Percentiles rank a stretch among this genome's conserved stretches.
These are phyloP conservation scores for Drosophila kambysellisi DNA, from an alignment of 2,888 invertebrate genomes.

Conservation along the genomic window DNA sequence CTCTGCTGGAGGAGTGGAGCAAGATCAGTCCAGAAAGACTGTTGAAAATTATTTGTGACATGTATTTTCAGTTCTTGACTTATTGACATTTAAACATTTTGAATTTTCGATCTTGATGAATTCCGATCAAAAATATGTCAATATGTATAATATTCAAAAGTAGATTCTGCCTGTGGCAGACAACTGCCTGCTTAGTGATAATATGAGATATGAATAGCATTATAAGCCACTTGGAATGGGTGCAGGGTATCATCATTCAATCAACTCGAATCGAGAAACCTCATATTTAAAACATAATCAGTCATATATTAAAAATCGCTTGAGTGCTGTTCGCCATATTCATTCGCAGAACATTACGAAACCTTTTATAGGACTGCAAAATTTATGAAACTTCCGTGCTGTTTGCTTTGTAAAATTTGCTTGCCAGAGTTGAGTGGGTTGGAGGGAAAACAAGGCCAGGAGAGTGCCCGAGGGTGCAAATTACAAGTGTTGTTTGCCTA, in stretches of 20 bases:
- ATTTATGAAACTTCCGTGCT: not conserved
- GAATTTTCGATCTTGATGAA: not conserved
- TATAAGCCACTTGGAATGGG: not conserved
- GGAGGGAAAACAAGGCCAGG: not conserved
- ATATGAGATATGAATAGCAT: not conserved
- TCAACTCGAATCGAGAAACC: not conserved
- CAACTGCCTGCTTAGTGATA: too few relatives aligned
- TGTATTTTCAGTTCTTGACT: too few relatives aligned
- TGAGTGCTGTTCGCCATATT: not conserved
- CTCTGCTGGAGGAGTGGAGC: too few relatives aligned
- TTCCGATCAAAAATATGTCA: not conserved
- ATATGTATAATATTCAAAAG: not conserved
- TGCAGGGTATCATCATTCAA: not conserved
- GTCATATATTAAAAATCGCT: not conserved
- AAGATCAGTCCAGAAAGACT: too few relatives aligned
- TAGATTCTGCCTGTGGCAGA: not conserved
- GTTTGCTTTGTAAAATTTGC: conserved; percentile 3
- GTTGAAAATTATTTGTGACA: too few relatives aligned
- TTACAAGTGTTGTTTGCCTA: conserved; percentile 21
- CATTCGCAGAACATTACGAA: not conserved
- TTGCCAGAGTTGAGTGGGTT: not conserved
- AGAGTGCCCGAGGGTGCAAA: conserved; percentile 9
- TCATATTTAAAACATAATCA: not conserved
- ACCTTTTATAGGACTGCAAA: not conserved
- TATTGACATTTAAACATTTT: too few relatives aligned